Evolutionary conservation across 2,797 vertebrate species (phyloP), one percentile per base, ranked within the genome.

Genomic region (Bryconaethiops microstoma): DNA sequence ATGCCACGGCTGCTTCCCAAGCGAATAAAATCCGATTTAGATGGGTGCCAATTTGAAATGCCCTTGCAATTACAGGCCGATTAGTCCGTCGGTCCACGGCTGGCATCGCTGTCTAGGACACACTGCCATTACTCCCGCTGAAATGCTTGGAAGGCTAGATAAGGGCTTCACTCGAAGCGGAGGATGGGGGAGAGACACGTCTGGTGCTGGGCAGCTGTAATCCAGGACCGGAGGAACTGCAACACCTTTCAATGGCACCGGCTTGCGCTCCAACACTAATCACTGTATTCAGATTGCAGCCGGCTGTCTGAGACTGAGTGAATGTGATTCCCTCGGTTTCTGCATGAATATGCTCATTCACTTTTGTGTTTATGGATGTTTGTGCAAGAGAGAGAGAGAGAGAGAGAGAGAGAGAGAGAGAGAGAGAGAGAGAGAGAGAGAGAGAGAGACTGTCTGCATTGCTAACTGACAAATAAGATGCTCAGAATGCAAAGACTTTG

Each of bases 391-490:
- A 1, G 17, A 25, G 65, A 17, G 25, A 21, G 55, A 4, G 45
- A 21, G 7, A 23, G 19, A 50, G 1, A 17, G 0, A 69, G 6
- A 10, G 40, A 48, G 68, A 70, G 42, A 25, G 68, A 21, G 14
- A 68, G 13, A 55, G 4, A 39, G 14, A 71, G 19, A 52, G 8
- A 35, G 14, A 71, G 1, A 42, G 42, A 6, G 6, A 42, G 29
- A 29, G 29, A 29, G 39, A 50, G 7, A 29, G 12, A 71, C 12
- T 12, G 25, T 84, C 42, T 48, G 73, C 8, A n/a, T 50, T 59
- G 70, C 74, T 80, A 19, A 48, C 59, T 81, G 76, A 84, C 68
- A 81, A 83, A 83, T 75, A 62, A 59, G 40, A 55, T 23, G 48
- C 62, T 80, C 54, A 2, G 29, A 84, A 60, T 50, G 52, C 5